Evolutionary conservation across 2,113 vertebrate species (phyloP), one percentile per base, ranked within the genome.

Genomic region (Hydrochoerus hydrochaeris): DNA sequence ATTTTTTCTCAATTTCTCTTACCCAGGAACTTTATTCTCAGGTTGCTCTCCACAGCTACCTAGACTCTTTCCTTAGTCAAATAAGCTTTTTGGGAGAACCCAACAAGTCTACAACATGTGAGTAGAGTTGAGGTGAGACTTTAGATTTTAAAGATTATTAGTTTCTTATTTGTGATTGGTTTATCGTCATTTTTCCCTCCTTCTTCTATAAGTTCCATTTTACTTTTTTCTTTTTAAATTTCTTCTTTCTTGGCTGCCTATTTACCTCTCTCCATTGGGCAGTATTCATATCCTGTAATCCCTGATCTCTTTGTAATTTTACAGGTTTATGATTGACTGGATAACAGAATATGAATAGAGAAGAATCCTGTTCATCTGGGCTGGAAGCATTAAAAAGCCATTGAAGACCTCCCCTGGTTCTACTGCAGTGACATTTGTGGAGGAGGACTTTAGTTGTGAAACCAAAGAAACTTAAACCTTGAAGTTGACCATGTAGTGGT

Each of bases 11-110:
- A 78, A 5, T 8, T 90, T 9, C 35, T 92, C 52, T 85, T 73
- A 88, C 91, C 14, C 63, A 65, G 87, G 5, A 69, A 85, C 77
- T 41, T 88, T 88, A 89, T 95, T 95, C 88, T 20, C 46, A 86
- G 93, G 46, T 46, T 62, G 7, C 5, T 90, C 94, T 88, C 77
- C 22, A 69, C 16, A 80, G 91, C 22, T 69, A 20, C 32, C 17
- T 91, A 17, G n/a, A 96, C 10, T 95, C 35, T 94, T 67, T 89
- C 19, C 19, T 63, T 16, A 32, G 6, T 67, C 63, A 62, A 67
- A 5, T 30, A 83, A 41, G 88, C 49, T 52, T 26, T 2, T 30
- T 95, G n/a, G 4, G 30, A 92, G 58, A 96, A 88, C 3, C 75
- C 88, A 78, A 88, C 35, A 85, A 88, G 69, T 60, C 6, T 32